Evolutionary conservation across 2,113 vertebrate species (phyloP), one percentile per base, ranked within the genome.

Genomic region (Pristiophorus japonicus): DNA sequence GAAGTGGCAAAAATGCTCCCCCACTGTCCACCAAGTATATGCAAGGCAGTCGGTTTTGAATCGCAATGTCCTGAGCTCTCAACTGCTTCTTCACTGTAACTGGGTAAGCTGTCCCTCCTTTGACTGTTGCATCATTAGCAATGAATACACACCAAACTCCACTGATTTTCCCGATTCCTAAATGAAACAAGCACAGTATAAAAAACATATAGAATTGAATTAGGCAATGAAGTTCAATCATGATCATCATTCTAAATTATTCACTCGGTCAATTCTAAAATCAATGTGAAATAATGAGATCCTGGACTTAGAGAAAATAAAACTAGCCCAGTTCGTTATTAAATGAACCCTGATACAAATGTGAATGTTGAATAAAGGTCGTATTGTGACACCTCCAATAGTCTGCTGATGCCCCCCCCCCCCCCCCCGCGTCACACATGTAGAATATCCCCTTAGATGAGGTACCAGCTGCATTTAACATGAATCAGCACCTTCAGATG

Each of bases 31-130:
- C 97, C 0, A 99, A 96, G 96, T 99, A 98, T 51, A 98, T 97
- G 0, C 97, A 97, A 0, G 98, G 97, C 95, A 98, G 97, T 0
- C 97, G 97, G 96, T 98, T 99, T 96, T 98, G 97, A 73, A 98
- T 96, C 0, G 98, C 98, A 59, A 98, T 97, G n/a, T 98, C 97
- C 90, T 99, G 98, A 1, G 98, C 98, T 96, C 98, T 96, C 4
- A 98, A 96, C 70, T 98, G 98, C 92, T 99, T 99, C 97, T 98
- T 99, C 95, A 98, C 97, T 0, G 98, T 97, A 96, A 98, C 97
- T 0, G 98, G 98, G 96, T 98, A 98, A 1, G 98, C 96, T 0
- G 98, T 98, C 62, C 98, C 98, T 45, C 98, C 98, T 96, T 98
- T 99, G 63, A 98, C 97, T 0, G 98, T 98, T 63, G 98, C 98